Conservation (phyloP, 2,797 vertebrate species). For the Notolepis coatsorum region DNA sequence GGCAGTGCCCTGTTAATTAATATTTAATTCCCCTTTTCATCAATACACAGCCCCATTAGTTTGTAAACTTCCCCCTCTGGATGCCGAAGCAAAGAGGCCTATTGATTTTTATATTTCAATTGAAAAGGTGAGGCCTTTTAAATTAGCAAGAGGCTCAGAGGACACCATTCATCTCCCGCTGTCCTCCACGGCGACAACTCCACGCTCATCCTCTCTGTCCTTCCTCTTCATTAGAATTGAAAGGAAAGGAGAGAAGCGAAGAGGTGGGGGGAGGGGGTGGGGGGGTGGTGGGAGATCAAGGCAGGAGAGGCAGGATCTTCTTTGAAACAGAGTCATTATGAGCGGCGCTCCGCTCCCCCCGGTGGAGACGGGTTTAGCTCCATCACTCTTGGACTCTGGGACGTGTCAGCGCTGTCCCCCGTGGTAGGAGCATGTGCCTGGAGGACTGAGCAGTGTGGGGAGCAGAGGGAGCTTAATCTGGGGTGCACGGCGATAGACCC, state of each 20-base stretch:
- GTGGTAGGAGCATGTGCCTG: constrained; percentile 32
- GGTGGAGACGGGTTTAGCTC: constrained; percentile 40
- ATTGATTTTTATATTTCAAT: constrained; percentile 73
- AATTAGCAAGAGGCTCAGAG: constrained; percentile 55
- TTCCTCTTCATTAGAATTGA: constrained; percentile 68
- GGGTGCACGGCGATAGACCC: neutral
- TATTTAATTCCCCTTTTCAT: constrained; percentile 70
- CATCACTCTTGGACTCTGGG: constrained; percentile 50
- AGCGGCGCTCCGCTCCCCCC: constrained; percentile 56
- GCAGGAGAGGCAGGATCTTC: constrained; percentile 62
- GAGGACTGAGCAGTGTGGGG: constrained; percentile 6
- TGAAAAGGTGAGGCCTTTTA: constrained; percentile 71
- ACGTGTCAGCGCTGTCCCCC: constrained; percentile 51
- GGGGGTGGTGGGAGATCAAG: constrained; percentile 63
- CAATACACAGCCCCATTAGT: constrained; percentile 63
- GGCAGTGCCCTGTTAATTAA: constrained; percentile 65
- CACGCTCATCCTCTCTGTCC: constrained; percentile 52
- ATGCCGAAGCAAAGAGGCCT: constrained; percentile 38
- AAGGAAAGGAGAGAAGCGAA: constrained; percentile 28
- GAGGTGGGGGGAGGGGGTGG: constrained; percentile 17
- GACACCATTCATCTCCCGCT: constrained; percentile 34
- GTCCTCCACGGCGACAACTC: constrained; percentile 17
- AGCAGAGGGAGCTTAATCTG: neutral
- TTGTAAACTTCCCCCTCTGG: constrained; percentile 44
- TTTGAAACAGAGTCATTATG: constrained; percentile 75